These are phyloP conservation scores for Mormyrus hasselquistii DNA, from an alignment of 2,797 vertebrate species.

Conservation along the genomic window DNA sequence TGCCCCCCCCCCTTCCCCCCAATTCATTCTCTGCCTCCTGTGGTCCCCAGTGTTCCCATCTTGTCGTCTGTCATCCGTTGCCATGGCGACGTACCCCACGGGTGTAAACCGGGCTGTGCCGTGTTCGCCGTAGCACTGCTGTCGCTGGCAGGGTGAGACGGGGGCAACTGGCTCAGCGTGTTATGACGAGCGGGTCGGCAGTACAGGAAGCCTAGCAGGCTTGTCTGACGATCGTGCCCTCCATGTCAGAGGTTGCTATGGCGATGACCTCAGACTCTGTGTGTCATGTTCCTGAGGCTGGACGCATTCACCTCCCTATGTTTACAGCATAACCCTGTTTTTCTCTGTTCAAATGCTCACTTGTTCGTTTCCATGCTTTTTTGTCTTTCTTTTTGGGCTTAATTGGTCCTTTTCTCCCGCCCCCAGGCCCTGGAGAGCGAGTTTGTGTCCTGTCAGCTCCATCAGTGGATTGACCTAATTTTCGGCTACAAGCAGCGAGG, in stretches of 20 bases:
- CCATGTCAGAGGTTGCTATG: background rate
- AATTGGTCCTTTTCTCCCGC: background rate
- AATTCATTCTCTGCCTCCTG: background rate
- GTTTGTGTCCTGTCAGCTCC: constrained; percentile 84
- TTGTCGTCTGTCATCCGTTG: background rate
- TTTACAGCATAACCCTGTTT: background rate
- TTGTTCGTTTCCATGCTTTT: background rate
- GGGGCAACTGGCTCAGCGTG: background rate
- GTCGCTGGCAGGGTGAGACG: background rate
- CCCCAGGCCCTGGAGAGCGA: constrained; percentile 90
- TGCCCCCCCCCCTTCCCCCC: background rate
- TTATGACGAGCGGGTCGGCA: background rate
- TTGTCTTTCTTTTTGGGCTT: background rate
- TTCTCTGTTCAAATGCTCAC: background rate
- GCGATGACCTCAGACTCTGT: background rate
- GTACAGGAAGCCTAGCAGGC: background rate
- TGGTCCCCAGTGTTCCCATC: background rate
- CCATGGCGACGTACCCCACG: background rate
- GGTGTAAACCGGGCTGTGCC: background rate
- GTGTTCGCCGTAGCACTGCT: background rate
- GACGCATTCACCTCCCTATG: background rate
- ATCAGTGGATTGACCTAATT: constrained; percentile 98
- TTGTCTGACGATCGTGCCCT: background rate
- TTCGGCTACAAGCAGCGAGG: constrained; percentile 98
- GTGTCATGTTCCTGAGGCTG: background rate